Conservation (phyloP, 64 coral and sea anemone species). For the Anthopleura sola region DNA sequence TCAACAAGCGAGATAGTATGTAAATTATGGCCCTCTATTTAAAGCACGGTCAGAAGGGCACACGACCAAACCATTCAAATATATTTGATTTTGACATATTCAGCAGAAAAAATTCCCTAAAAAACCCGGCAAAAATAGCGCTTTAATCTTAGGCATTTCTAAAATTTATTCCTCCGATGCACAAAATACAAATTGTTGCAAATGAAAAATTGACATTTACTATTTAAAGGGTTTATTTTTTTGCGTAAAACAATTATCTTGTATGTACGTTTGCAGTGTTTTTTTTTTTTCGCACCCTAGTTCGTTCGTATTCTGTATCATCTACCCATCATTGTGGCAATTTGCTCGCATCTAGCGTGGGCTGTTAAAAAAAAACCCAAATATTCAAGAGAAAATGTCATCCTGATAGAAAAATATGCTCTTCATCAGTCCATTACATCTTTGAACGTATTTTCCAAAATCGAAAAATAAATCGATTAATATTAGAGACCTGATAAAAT, state of each 20-base stretch:
- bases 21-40: background rate
- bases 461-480: too few species aligned
- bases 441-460: too few species aligned
- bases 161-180: too few species aligned
- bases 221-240: background rate
- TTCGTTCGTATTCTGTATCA: background rate
- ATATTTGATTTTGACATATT: background rate
- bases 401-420: background rate
- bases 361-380: background rate
- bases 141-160: background rate
- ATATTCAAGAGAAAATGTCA: background rate
- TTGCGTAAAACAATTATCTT: background rate
- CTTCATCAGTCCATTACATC: background rate
- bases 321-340: background rate
- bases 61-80: conserved; percentile 18
- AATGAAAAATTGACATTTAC: background rate
- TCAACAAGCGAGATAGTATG: conserved; percentile 35
- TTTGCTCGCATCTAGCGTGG: background rate
- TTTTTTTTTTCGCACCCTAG: background rate
- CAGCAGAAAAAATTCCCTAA: background rate
- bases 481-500: too few species aligned
- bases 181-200: background rate
- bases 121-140: background rate
- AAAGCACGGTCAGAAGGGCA: conserved; percentile 8
- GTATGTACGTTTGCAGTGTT: background rate